phyloP scores from a whole-genome alignment of 1,140 invertebrate species.

The Physella acuta region DNA sequence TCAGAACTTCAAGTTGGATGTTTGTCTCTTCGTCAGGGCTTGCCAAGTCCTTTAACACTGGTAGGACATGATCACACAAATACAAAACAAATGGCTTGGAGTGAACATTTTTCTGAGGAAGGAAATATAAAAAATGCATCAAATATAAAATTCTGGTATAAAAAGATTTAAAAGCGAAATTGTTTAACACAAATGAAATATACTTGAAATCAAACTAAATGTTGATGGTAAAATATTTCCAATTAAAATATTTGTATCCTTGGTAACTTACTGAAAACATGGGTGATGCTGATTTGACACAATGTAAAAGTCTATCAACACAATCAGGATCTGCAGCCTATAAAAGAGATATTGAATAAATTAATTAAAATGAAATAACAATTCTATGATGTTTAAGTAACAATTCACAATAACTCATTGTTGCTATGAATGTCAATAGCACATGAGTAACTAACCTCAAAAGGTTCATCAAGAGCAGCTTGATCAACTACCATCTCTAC shows the following conservation, averaged over 20 bases:
- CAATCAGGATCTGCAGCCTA: constrained; percentile 73
- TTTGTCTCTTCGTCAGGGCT: constrained; percentile 67
- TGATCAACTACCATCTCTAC: constrained; percentile 82
- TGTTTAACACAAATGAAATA: neutral
- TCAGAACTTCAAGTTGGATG: constrained; percentile 79
- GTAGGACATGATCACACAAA: constrained; percentile 82
- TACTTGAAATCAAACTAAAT: neutral
- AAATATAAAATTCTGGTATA: neutral
- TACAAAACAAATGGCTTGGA: constrained; percentile 84
- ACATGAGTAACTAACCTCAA: constrained; percentile 69
- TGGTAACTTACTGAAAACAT: constrained; percentile 79
- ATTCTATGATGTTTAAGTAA: no score
- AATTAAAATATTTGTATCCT: neutral
- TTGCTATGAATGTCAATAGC: no score
- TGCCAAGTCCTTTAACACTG: constrained; percentile 62
- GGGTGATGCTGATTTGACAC: constrained; percentile 79
- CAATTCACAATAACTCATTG: no score
- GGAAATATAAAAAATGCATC: constrained; percentile 35
- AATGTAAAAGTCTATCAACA: constrained; percentile 80
- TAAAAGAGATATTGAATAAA: no score
- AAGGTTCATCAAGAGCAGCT: constrained; percentile 74
- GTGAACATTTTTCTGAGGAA: constrained; percentile 78
- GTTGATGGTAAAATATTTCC: no score
- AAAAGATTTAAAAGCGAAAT: neutral
- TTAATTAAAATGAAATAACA: no score